Evolutionary conservation across 2,113 vertebrate species (phyloP), one percentile per base, ranked within the genome.

Genomic region (Ivindomyrus marchei): DNA sequence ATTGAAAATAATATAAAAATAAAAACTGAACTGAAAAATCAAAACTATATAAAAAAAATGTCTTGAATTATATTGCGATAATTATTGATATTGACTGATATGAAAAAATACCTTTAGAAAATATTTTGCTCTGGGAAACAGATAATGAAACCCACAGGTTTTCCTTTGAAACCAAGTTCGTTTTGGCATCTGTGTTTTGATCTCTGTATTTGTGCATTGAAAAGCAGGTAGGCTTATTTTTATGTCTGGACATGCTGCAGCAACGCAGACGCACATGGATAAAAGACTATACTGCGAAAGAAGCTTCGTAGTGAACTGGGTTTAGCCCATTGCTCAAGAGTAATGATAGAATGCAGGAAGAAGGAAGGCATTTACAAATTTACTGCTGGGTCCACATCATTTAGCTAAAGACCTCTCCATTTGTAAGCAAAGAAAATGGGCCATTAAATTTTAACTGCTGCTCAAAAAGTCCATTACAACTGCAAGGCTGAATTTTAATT

Each of bases 361-460:
- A 46, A 86, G 24, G 87, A 85, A 85, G 87, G 47, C 74, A 47
- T 85, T 84, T 84, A 89, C 87, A 90, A 66, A 90, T 90, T 88
- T 90, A 91, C 83, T 89, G 90, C 90, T 90, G 84, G 86, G 27
- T 88, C 46, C 7, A 86, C 90, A 83, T 91, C 83, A 90, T 90
- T 89, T 89, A 90, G 77, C 90, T 90, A 90, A 90, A 90, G 90
- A 90, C 50, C 84, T 90, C 90, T 90, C 45, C 90, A 90, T 90
- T 90, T 90, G 87, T 90, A 90, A 90, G 90, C 88, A 90, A 90
- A 90, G 87, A 90, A 89, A 90, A 90, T 89, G 90, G 90, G 74
- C 88, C 87, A 90, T 90, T 90, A 90, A 90, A 88, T 90, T 90
- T 90, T 90, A 88, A 90, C 70, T 49, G 70, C 77, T 52, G 42